phyloP scores from a whole-genome alignment of 2,113 vertebrate species.

The Microtus montanus region DNA sequence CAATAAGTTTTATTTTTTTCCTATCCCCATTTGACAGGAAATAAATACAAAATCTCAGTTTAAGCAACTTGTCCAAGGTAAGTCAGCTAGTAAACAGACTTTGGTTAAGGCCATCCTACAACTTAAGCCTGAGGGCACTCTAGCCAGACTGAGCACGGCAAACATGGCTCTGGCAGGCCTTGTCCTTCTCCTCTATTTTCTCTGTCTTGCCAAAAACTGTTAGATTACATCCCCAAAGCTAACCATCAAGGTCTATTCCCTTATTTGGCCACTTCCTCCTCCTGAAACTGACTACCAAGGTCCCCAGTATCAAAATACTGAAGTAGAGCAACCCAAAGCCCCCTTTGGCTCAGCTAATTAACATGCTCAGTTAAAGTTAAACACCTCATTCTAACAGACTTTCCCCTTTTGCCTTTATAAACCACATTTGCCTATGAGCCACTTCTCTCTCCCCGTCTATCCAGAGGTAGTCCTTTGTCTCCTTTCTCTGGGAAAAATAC shows the following conservation, averaged over 20 bases:
- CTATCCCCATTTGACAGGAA: neutral
- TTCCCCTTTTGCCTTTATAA: neutral
- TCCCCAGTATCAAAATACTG: neutral
- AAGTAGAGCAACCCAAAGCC: neutral
- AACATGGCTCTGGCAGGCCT: neutral
- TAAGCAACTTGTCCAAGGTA: neutral
- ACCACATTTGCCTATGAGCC: neutral
- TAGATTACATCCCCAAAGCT: neutral
- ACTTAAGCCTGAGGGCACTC: neutral
- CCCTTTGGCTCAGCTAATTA: neutral
- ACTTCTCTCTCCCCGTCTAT: neutral
- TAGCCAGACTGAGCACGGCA: neutral
- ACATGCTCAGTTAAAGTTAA: neutral
- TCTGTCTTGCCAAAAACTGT: neutral
- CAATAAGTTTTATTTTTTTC: neutral
- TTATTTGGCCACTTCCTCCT: neutral
- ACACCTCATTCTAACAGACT: neutral
- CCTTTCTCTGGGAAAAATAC: neutral
- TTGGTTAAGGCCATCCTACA: neutral
- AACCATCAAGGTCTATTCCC: neutral
- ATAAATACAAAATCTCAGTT: neutral
- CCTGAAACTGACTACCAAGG: neutral
- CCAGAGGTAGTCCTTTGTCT: neutral
- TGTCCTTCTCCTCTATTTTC: neutral
- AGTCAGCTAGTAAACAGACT: neutral